Conservation (phyloP, 2,888 invertebrate genomes). For the Zaprionus obscuricornis region DNA sequence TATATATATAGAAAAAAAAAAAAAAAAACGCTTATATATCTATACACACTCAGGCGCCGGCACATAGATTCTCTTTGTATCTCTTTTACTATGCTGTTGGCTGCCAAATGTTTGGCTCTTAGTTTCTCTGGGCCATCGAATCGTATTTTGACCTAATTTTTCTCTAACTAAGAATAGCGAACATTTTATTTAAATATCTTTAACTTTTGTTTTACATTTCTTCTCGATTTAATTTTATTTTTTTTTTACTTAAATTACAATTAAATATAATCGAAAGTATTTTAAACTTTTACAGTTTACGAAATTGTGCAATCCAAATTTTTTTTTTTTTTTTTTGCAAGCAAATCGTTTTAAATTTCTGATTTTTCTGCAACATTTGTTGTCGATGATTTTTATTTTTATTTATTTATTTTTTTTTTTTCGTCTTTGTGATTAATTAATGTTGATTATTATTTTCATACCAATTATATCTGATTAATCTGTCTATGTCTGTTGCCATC, state of each 20-base stretch:
- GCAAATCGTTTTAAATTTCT: not conserved
- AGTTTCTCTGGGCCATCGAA: constrained; percentile 35
- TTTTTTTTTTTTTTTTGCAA: not conserved
- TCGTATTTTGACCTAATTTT: constrained; percentile 68
- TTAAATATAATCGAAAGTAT: too few species aligned
- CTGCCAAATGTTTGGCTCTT: constrained; percentile 55
- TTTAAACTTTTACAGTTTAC: too few species aligned
- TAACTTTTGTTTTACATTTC: not conserved
- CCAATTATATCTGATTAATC: constrained; percentile 62
- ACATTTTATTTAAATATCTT: constrained; percentile 33
- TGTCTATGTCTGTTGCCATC: constrained; percentile 49
- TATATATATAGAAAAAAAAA: constrained; percentile 31
- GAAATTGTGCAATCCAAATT: constrained; percentile 4
- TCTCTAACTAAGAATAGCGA: constrained; percentile 61
- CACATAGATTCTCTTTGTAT: constrained; percentile 11
- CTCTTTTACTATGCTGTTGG: constrained; percentile 9
- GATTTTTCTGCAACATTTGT: too few species aligned
- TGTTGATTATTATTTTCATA: constrained; percentile 6
- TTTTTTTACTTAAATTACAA: constrained; percentile 42
- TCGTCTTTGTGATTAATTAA: not conserved
- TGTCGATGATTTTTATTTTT: too few species aligned
- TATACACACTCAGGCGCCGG: constrained; percentile 18
- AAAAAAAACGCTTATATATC: not conserved
- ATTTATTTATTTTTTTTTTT: too few species aligned
- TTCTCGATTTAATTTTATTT: too few species aligned